Evolutionary conservation across 2,113 vertebrate genomes (phyloP).

Genomic region (Mystacornis crossleyi): DNA sequence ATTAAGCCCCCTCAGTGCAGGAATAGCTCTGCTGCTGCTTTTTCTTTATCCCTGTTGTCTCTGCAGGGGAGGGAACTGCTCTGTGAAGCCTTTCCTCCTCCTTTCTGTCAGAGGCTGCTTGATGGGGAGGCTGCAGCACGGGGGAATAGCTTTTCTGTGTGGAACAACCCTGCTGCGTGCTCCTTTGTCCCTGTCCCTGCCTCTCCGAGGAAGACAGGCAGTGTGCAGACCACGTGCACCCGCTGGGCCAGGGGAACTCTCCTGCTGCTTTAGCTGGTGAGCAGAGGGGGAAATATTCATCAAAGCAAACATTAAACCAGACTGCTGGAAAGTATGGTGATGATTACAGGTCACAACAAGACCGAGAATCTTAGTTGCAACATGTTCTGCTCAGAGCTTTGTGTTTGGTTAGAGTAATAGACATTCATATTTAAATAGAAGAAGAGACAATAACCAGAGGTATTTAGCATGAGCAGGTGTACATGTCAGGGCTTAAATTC

Average conservation of each 20-base stretch:
- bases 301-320: background rate
- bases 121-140: background rate
- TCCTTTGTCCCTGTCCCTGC: background rate
- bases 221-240: background rate
- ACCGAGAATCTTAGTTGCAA: background rate
- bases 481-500: slow-evolving; percentile 22
- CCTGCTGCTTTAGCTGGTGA: background rate
- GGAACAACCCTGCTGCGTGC: background rate
- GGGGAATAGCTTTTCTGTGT: background rate
- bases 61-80: background rate
- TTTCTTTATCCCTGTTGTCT: background rate
- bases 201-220: background rate
- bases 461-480: background rate
- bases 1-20: background rate
- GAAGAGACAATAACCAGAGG: background rate
- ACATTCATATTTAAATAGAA: background rate
- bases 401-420: background rate
- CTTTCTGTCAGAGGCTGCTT: background rate
- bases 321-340: background rate
- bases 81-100: background rate
- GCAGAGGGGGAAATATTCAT: background rate
- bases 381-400: background rate
- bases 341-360: background rate
- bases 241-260: background rate
- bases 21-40: background rate